Evolutionary conservation across 2,888 invertebrate genomes (phyloP).

Genomic region (Amphiduros pacificus): DNA sequence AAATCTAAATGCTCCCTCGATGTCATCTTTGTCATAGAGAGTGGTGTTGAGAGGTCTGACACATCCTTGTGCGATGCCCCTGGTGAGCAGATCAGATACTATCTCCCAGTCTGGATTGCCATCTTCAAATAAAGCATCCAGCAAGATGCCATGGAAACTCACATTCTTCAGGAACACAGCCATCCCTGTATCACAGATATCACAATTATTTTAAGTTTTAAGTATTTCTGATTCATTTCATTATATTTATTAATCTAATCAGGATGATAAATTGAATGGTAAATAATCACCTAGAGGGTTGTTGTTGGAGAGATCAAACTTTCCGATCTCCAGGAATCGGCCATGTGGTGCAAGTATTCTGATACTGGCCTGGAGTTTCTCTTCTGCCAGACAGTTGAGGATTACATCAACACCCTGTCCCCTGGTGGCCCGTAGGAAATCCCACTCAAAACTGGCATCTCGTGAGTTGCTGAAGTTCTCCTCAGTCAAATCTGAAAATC

Average conservation of each 20-base stretch:
- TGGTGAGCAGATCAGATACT: constrained; percentile 76
- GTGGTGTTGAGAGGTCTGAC: constrained; percentile 88
- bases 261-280: too few relatives aligned
- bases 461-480: constrained; percentile 87
- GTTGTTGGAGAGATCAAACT: constrained; percentile 93
- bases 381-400: constrained; percentile 93
- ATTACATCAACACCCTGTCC: constrained; percentile 93
- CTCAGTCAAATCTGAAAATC: constrained; percentile 82
- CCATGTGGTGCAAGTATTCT: constrained; percentile 90
- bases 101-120: constrained; percentile 70
- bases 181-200: too few relatives aligned
- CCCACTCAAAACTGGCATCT: constrained; percentile 87
- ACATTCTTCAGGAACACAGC: constrained; percentile 92
- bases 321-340: constrained; percentile 96
- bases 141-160: constrained; percentile 93
- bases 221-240: too few relatives aligned
- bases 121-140: constrained; percentile 88
- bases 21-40: constrained; percentile 81
- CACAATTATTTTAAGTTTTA: too few relatives aligned
- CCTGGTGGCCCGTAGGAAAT: constrained; percentile 79
- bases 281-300: constrained; percentile 68
- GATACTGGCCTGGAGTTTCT: constrained; percentile 90
- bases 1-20: constrained; percentile 87
- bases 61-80: constrained; percentile 85
- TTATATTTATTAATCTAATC: too few relatives aligned